Conservation (phyloP, 2,113 vertebrate genomes). For the Balaeniceps rex region DNA sequence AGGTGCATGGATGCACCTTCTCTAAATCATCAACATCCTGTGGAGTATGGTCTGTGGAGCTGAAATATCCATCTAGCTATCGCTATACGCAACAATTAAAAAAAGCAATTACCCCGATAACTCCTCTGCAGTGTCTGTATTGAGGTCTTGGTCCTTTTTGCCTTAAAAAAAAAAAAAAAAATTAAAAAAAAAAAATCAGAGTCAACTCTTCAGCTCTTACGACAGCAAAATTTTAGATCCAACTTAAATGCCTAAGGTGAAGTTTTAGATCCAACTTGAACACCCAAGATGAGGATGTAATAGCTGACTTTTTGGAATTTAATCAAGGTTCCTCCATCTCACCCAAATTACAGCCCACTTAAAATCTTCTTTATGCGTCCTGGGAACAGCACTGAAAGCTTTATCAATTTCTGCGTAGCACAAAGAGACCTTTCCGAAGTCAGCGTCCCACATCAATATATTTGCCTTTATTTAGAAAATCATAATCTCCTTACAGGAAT, state of each 20-base stretch:
- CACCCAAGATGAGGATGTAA: neutral
- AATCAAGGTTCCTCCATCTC: neutral
- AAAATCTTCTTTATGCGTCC: neutral
- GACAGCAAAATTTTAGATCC: neutral
- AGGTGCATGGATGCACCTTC: accelerated
- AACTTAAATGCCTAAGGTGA: neutral
- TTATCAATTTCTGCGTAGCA: neutral
- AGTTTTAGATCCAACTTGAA: neutral
- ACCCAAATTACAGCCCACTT: neutral
- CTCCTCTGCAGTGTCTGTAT: neutral
- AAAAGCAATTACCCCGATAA: neutral
- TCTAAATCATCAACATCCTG: neutral
- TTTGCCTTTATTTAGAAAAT: no score
- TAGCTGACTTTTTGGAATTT: neutral
- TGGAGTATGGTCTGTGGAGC: neutral
- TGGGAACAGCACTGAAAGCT: neutral
- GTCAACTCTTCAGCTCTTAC: neutral
- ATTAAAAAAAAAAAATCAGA: neutral
- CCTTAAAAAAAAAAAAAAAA: neutral
- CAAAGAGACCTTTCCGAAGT: neutral
- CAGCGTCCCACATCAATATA: neutral
- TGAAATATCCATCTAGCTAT: neutral
- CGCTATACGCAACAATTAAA: accelerated
- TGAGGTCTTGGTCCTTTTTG: neutral
- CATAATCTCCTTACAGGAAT: neutral